phyloP scores from a whole-genome alignment of 2,888 invertebrate genomes.

The Gymnoscelis rufifasciata region DNA sequence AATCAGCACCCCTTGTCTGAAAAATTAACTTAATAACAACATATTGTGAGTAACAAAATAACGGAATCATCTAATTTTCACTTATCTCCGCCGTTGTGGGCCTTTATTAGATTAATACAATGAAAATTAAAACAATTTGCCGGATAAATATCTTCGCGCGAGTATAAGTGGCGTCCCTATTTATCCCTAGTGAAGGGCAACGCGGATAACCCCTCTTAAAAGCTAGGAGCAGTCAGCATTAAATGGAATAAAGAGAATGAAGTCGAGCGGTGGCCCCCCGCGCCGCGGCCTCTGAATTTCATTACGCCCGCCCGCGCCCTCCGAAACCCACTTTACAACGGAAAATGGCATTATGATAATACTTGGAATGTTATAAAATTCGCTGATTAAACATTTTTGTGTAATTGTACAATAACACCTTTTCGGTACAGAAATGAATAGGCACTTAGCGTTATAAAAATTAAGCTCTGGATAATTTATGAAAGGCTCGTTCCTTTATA shows the following conservation, averaged over 20 bases:
- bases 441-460: conserved; percentile 1
- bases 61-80: conserved; percentile 58
- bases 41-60: conserved; percentile 59
- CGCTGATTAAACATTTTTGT: conserved; percentile 72
- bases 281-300: conserved; percentile 68
- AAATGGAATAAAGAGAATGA: conserved; percentile 78
- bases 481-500: too few relatives aligned
- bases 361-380: conserved; percentile 74
- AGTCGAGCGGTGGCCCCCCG: conserved; percentile 65
- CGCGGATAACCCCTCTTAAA: conserved; percentile 78
- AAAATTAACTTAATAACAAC: conserved; percentile 49
- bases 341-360: conserved; percentile 77
- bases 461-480: conserved; percentile 7
- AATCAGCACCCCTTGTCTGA: conserved; percentile 38
- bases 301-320: conserved; percentile 59
- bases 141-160: conserved; percentile 77
- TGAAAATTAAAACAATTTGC: conserved; percentile 81
- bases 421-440: conserved; percentile 34
- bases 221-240: conserved; percentile 79
- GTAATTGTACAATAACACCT: conserved; percentile 65
- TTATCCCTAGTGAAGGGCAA: conserved; percentile 75
- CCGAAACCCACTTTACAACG: conserved; percentile 75
- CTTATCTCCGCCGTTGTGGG: conserved; percentile 72
- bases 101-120: conserved; percentile 77
- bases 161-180: conserved; percentile 76